Percentiles rank a stretch among this genome's conserved stretches.
phyloP scores from a whole-genome alignment of 2,113 vertebrate species.

The Scytalopus superciliaris region DNA sequence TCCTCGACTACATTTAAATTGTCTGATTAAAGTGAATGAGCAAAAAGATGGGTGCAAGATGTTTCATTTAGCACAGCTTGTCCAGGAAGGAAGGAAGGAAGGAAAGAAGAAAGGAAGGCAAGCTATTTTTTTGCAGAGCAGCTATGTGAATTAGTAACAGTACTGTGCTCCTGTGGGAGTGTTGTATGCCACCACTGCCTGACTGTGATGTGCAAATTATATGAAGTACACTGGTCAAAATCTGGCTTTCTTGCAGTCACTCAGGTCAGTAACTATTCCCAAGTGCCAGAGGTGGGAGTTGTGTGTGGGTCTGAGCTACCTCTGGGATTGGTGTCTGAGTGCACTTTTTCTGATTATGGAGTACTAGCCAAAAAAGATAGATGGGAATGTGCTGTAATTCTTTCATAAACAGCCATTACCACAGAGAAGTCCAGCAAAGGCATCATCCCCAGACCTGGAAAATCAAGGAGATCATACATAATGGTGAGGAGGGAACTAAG shows the following conservation, averaged over 20 bases:
- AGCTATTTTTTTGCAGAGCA: background rate
- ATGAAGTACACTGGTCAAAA: background rate
- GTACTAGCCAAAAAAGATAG: background rate
- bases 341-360: background rate
- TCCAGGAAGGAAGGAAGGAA: background rate
- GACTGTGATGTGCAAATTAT: background rate
- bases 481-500: background rate
- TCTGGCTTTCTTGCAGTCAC: background rate
- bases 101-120: background rate
- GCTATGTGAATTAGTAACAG: background rate
- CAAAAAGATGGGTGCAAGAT: background rate
- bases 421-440: background rate
- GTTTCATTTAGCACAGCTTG: background rate
- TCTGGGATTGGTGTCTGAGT: background rate
- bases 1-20: background rate
- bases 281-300: background rate
- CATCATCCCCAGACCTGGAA: background rate
- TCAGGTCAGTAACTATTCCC: background rate
- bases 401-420: background rate
- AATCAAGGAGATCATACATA: background rate
- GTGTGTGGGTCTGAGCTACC: background rate
- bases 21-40: background rate
- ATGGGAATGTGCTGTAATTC: background rate
- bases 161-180: background rate
- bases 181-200: background rate